phyloP scores from a whole-genome alignment of 2,888 invertebrate genomes.

The Alviniconcha strummeri region DNA sequence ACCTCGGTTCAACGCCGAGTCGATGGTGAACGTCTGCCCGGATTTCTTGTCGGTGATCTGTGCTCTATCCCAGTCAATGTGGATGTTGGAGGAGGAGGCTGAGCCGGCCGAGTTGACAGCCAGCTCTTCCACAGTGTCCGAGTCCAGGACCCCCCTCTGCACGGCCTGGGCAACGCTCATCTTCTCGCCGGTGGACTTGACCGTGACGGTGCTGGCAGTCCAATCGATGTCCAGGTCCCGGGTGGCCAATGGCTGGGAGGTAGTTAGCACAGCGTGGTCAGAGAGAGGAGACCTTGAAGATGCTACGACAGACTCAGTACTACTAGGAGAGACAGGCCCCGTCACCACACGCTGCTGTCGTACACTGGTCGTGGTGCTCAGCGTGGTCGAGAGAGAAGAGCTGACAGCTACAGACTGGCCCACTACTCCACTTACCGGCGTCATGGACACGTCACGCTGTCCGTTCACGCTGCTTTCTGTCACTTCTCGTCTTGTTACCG shows the following conservation, averaged over 20 bases:
- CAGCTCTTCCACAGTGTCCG: conserved; percentile 79
- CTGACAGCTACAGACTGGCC: conserved; percentile 19
- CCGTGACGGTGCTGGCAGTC: conserved; percentile 74
- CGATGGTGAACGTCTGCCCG: conserved; percentile 86
- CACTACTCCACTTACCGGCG: conserved; percentile 38
- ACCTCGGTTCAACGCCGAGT: conserved; percentile 79
- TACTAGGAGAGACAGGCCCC: conserved; percentile 35
- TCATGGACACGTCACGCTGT: not conserved
- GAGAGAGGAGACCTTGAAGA: conserved; percentile 34
- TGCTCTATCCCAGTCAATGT: conserved; percentile 85
- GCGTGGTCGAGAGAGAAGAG: conserved; percentile 2
- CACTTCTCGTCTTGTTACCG: conserved; percentile 2
- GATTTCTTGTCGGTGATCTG: conserved; percentile 75
- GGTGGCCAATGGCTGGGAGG: not conserved
- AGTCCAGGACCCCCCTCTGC: conserved; percentile 77
- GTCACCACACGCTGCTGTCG: conserved; percentile 21
- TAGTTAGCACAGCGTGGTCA: conserved; percentile 23
- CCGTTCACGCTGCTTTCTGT: conserved; percentile 16
- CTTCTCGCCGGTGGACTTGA: conserved; percentile 81
- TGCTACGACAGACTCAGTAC: conserved; percentile 34
- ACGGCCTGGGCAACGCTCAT: conserved; percentile 88
- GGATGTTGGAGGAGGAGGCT: conserved; percentile 49
- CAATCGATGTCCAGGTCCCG: conserved; percentile 58
- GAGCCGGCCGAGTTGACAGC: conserved; percentile 50
- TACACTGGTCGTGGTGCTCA: not conserved